Conservation (phyloP, 1,140 invertebrate species). For the Zaprionus davidi region DNA sequence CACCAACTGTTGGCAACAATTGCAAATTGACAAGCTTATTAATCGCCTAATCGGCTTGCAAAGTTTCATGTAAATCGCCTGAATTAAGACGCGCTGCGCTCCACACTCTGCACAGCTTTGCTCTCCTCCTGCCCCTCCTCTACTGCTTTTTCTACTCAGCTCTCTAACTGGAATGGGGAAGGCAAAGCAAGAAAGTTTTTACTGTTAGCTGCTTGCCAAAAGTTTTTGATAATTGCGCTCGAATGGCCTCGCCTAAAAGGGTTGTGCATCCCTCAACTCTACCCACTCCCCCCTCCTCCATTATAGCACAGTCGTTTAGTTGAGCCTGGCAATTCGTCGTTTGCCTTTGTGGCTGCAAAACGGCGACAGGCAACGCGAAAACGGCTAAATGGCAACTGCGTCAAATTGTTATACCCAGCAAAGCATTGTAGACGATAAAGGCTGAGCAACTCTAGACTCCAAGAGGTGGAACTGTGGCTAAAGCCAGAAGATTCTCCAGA, state of each 20-base stretch:
- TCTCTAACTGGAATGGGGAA: neutral
- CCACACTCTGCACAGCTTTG: slow-evolving; percentile 15
- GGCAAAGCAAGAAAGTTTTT: slow-evolving; percentile 54
- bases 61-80: slow-evolving; percentile 74
- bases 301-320: neutral
- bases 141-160: neutral
- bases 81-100: slow-evolving; percentile 69
- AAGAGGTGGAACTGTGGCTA: no score
- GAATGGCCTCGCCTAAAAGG: slow-evolving; percentile 68
- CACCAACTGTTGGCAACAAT: slow-evolving; percentile 73
- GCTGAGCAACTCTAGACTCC: neutral
- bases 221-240: slow-evolving; percentile 79
- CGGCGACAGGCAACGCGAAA: slow-evolving; percentile 43
- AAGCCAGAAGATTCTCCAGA: accelerated
- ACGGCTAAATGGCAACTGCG: slow-evolving; percentile 25
- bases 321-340: slow-evolving; percentile 24
- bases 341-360: slow-evolving; percentile 38
- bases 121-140: neutral
- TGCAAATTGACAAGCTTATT: slow-evolving; percentile 82
- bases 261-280: slow-evolving; percentile 36
- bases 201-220: slow-evolving; percentile 53
- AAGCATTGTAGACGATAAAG: neutral
- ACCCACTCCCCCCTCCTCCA: slow-evolving; percentile 4
- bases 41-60: slow-evolving; percentile 81
- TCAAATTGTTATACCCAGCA: slow-evolving; percentile 30